Base-by-base conservation (phyloP, 2,797 vertebrate species). In the Microctenopoma lineatum region DNA sequence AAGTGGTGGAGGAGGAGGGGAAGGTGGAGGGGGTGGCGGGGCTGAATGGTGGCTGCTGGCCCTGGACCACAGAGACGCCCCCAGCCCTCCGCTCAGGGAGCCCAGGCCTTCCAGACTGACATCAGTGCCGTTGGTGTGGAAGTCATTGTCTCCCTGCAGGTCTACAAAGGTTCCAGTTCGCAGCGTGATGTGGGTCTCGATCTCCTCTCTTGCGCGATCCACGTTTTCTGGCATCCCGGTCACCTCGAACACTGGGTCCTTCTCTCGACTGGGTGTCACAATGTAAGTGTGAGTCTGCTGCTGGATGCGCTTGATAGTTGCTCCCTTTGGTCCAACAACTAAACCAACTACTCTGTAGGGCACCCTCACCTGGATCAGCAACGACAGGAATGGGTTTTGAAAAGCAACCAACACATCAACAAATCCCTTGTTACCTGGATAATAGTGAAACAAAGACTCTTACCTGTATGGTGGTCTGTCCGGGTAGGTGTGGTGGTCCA, bases 281-380 rank as follows among this genome's bases (percentile, higher is more conserved):
- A 99, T 99, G 92, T 99, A 99, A 0, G 98, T 99, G 92, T 99
- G 98, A 0, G 97, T 99, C 88, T 96, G 96, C 89, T 99, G 98
- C 91, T 99, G 98, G 85, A 99, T 99, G 65, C 97, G 95, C 84
- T 99, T 99, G 91, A 99, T 98, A 12, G 98, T 99, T 63, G 97
- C 98, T 1, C 98, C 98, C 79, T 98, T 98, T 39, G 98, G 97
- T 5, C 98, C 98, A 51, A 99, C 97, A 39, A 99, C 98, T 71
- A 99, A 91, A 36, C 98, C 98, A 5, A 99, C 98, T 18, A 99
- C 97, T 0, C 97, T 94, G 92, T 99, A 99, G 8, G 98, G 98
- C 42, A 99, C 98, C 8, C 98, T 93, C 78, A 99, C 98, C 91
- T 99, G 95, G 79, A 96, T 1, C 27, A 29, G 94, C 0, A n/a